phyloP scores from a whole-genome alignment of 2,888 invertebrate species.

The Drosophila flavopinicola region DNA sequence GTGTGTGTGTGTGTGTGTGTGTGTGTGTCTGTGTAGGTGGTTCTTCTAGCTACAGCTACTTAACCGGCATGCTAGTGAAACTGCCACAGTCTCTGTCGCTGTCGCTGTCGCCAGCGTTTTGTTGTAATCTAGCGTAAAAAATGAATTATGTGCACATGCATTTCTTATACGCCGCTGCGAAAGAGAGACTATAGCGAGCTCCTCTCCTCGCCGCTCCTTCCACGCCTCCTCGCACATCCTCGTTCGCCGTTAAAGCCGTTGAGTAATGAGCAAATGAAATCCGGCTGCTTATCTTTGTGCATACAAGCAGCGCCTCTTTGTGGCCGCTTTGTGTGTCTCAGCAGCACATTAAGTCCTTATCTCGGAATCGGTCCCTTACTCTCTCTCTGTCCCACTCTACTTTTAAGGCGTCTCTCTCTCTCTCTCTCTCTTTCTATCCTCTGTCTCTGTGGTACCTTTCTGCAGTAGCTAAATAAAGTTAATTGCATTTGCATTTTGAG shows the following conservation, averaged over 20 bases:
- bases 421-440: not conserved
- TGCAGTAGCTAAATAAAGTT: conserved; percentile 27
- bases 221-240: not conserved
- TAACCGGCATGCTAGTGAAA: conserved; percentile 33
- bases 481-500: conserved; percentile 43
- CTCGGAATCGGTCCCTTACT: conserved; percentile 9
- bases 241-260: conserved; percentile 59
- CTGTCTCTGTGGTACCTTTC: not conserved
- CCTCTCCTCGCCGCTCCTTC: not conserved
- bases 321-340: conserved; percentile 69
- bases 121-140: conserved; percentile 76
- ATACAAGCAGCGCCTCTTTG: conserved; percentile 69
- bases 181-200: conserved; percentile 15
- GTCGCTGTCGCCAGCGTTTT: conserved; percentile 53
- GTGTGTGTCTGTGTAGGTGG: conserved; percentile 21
- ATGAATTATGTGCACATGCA: conserved; percentile 77
- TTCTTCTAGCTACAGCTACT: conserved; percentile 52
- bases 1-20: conserved; percentile 8
- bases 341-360: conserved; percentile 62
- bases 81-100: conserved; percentile 11
- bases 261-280: conserved; percentile 79
- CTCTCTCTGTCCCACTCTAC: conserved; percentile 20
- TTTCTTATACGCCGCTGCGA: conserved; percentile 61
- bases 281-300: conserved; percentile 71
- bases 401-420: conserved; percentile 1